Conservation (phyloP, 2,113 vertebrate species). For the Lasiurus borealis region DNA sequence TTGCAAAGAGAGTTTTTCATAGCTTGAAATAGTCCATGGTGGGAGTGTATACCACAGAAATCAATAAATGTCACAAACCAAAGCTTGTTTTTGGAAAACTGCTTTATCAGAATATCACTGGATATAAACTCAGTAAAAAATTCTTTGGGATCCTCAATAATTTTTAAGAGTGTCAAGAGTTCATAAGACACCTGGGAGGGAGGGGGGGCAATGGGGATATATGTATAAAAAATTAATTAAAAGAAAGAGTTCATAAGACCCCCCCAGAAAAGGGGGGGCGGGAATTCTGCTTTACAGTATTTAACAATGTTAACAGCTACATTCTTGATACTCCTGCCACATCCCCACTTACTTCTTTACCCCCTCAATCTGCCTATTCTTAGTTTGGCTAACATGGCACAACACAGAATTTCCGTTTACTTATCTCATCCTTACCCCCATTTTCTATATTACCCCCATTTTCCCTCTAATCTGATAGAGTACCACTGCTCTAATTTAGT, state of each 20-base stretch:
- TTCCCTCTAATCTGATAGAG: neutral
- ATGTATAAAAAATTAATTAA: too few relatives aligned
- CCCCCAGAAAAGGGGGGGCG: neutral
- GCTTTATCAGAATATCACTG: neutral
- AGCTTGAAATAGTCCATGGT: conserved; percentile 8
- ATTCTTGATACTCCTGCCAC: neutral
- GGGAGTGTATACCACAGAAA: conserved; percentile 11
- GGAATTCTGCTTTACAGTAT: neutral
- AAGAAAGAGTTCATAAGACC: neutral
- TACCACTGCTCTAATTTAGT: neutral
- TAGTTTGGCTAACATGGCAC: neutral
- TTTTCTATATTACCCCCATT: neutral
- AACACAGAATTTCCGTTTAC: neutral
- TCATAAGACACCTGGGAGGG: too few relatives aligned
- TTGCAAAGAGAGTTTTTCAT: neutral
- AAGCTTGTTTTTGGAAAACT: conserved; percentile 34
- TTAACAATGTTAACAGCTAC: neutral
- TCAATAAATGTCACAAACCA: neutral
- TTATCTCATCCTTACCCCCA: neutral
- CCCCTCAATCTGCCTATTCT: neutral
- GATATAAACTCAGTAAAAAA: conserved; percentile 24
- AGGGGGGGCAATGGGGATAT: too few relatives aligned
- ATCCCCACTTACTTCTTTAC: neutral
- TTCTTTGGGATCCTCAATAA: neutral
- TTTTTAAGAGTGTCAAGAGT: neutral